Evolutionary conservation across 2,797 vertebrate species (phyloP).

Genomic region (Anniella stebbinsi): DNA sequence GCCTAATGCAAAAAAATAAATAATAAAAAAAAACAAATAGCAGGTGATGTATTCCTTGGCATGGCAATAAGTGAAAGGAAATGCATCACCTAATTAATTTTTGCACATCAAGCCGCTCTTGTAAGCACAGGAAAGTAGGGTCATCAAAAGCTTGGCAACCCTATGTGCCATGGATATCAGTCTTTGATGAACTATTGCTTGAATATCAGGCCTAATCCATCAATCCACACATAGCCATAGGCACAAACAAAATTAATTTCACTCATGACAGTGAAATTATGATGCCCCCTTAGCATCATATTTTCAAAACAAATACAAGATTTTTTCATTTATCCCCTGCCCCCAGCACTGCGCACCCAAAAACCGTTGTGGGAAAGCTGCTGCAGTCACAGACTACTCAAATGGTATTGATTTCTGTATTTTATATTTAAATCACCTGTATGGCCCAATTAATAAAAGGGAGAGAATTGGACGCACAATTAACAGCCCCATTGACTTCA

Average conservation of each 20-base stretch:
- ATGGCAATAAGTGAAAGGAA: neutral
- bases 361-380: neutral
- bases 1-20: too few species aligned
- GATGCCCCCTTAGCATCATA: neutral
- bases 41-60: neutral
- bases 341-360: neutral
- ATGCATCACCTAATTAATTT: neutral
- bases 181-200: neutral
- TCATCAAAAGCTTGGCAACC: neutral
- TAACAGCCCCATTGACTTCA: slow-evolving; percentile 19
- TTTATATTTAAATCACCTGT: slow-evolving; percentile 19
- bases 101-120: neutral
- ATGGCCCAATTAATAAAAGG: slow-evolving; percentile 13
- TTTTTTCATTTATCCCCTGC: neutral
- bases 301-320: neutral
- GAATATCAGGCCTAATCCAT: neutral
- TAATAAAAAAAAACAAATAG: too few species aligned
- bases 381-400: neutral
- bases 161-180: neutral
- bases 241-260: neutral
- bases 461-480: slow-evolving; percentile 6
- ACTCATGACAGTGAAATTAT: neutral
- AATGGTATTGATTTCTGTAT: neutral
- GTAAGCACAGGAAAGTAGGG: neutral
- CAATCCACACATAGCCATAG: neutral